A percentile compares a stretch with the other conserved stretches of the same genome.
Evolutionary conservation across 2,888 invertebrate genomes (phyloP).

Genomic region (Scaptomyza tumidula): DNA sequence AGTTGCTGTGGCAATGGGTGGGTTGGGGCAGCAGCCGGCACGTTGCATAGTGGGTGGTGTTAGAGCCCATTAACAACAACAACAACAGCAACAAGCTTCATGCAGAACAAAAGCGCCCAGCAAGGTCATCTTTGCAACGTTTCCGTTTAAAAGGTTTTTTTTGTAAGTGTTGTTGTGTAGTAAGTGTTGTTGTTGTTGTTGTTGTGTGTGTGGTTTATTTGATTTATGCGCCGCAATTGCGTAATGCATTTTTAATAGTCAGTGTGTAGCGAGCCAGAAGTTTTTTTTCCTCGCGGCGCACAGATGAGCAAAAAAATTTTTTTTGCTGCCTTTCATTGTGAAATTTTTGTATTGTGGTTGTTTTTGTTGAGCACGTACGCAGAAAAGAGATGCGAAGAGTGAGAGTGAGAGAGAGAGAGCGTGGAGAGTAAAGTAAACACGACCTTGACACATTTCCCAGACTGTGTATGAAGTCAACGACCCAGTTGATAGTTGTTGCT

Average conservation of each 20-base stretch:
- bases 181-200: slow-evolving; percentile 17
- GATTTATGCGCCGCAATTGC: slow-evolving; percentile 50
- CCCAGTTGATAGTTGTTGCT: slow-evolving; percentile 33
- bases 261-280: slow-evolving; percentile 26
- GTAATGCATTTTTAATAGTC: slow-evolving; percentile 64
- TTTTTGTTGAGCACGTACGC: slow-evolving; percentile 60
- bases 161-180: not conserved
- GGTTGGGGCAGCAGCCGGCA: slow-evolving; percentile 29
- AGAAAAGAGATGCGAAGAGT: slow-evolving; percentile 24
- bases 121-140: slow-evolving; percentile 57
- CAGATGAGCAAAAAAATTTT: slow-evolving; percentile 28
- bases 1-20: slow-evolving; percentile 18
- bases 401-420: slow-evolving; percentile 25
- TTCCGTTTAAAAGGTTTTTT: slow-evolving; percentile 41
- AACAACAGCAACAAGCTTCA: slow-evolving; percentile 46
- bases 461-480: slow-evolving; percentile 45
- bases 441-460: slow-evolving; percentile 63
- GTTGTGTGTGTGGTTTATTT: slow-evolving; percentile 35
- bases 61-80: slow-evolving; percentile 12
- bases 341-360: slow-evolving; percentile 47
- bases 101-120: slow-evolving; percentile 56
- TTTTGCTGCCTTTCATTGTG: slow-evolving; percentile 46
- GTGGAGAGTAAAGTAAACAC: slow-evolving; percentile 7
- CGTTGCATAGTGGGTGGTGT: slow-evolving; percentile 33
- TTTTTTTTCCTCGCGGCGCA: not conserved